Evolutionary conservation across 2,888 invertebrate genomes (phyloP), one percentile per base, ranked within the genome.

Genomic region (Acrocera orbiculus): DNA sequence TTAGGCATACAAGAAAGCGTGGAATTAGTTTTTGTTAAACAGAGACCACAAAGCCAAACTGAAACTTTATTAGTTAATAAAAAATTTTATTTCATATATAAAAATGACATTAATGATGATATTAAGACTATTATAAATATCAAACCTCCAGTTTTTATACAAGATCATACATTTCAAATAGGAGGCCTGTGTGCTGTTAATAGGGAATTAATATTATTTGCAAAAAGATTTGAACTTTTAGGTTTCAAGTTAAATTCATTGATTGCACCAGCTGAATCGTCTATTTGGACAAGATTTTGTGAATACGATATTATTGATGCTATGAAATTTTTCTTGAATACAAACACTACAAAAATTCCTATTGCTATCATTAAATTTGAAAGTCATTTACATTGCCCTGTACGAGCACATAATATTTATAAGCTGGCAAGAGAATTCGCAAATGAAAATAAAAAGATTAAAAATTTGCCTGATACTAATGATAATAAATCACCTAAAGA

Each of bases 241-340:
- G 86, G 87, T 2, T 89, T 86, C 49, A 73, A 83, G 39, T 71
- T 70, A 40, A 71, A 78, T 33, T 86, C 86, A 49, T 62, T 89
- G 10, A 67, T 80, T 47, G 77, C 86, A 3, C 83, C 85, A 33
- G 76, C 83, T 16, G 87, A 87, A 60, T 69, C 72, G 7, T 86
- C 87, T 7, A 65, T 81, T 24, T 90, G 89, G 90, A 92, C 90
- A 0, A 79, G 78, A 48, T 87, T 87, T 53, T 92, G 92, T 64
- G 92, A 92, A 64, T 66, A 81, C 4, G 82, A 87, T 51, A 62
- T 87, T 27, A 67, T 80, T 9, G 54, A 61, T 33, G 67, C 74
- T 2, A 58, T 76, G 0, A 66, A 66, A 39, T 47, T 58, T n/a
- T 44, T 69, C 30, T 44, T 64, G 14, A 44, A 24, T 13, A 43